Evolutionary conservation across 2,888 invertebrate genomes (phyloP), one percentile per base, ranked within the genome.

Genomic region (Microdon myrmicae): DNA sequence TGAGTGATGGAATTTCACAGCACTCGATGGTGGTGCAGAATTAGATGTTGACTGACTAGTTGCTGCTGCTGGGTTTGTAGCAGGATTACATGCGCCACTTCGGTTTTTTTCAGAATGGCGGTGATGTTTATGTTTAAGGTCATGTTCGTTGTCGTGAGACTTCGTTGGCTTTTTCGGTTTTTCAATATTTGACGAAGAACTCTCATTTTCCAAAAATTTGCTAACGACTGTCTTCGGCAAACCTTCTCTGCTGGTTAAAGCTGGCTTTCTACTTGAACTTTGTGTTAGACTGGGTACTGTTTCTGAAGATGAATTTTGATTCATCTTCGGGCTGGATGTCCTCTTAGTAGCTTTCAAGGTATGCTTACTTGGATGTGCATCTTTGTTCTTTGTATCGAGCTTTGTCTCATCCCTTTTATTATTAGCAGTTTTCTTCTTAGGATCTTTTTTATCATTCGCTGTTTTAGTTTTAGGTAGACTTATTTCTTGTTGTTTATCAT

Each of bases 401-500:
- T 81, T 82, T 44, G 75, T 78, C 2, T 78, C 78, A 38, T 83
- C 84, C 6, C 83, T 76, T 26, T 81, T 81, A 10, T 84, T 83
- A 32, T 76, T 75, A 4, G 75, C 72, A 38, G 76, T 76, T 1
- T 78, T 77, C 8, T 79, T 81, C 6, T 81, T 81, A 4, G 74
- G 72, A 3, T 80, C 71, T 32, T 81, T 80, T 19, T 76, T 79
- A 37, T 79, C 81, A 3, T 73, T 80, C 1, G 81, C 71, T 68
- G 80, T 72, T 67, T 84, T 76, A n/a, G n/a, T n/a, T 69, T 84
- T 87, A 61, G 85, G 83, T 2, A 85, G 84, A 68, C 83, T 86
- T 41, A 82, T 59, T 23, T 71, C 82, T 71, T 85, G 84, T 13
- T 86, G n/a, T n/a, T n/a, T n/a, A n/a, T n/a, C 85, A 56, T 69